Evolutionary conservation across 1,140 invertebrate genomes (phyloP), one percentile per base, ranked within the genome.

Genomic region (Tribolium castaneum): DNA sequence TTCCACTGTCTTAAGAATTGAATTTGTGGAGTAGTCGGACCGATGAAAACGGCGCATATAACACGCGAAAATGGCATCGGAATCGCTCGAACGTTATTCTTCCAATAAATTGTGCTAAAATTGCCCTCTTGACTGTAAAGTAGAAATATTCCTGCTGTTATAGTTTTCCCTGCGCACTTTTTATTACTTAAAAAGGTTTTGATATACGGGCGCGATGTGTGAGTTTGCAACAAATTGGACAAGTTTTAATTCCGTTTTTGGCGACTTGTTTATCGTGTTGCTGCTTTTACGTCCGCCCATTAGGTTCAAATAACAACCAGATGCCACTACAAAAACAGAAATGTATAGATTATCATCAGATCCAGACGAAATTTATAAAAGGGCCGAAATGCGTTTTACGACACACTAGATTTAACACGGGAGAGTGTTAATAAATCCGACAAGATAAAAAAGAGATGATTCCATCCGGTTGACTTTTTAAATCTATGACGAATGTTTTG

Each of bases 141-240:
- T 9, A 52, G 45, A 72, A 51, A 73, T 73, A 73, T 73, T 52
- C 39, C 22, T 19, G 22, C 52, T 54, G 71, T 73, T 73, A 73
- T 35, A 73, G 70, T 72, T 50, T 72, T 72, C 13, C 59, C 12
- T n/a, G 39, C 30, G 10, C 59, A 75, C 56, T 75, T 75, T 75
- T 75, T 75, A 75, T 75, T 52, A 59, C 25, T 19, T 45, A 75
- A 39, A 59, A 59, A 75, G 72, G 72, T 75, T 75, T 66, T 75
- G 50, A 75, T 75, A 56, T 56, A 75, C 12, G 71, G 0, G 6
- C 1, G 3, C n/a, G n/a, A n/a, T 59, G 39, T 59, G 13, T 39
- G 49, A 75, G 39, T 59, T 59, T 39, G 51, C 50, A 56, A 75
- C 72, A 75, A 54, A 75, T 75, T 66, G 59, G 30, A 66, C 59